A percentile compares a stretch with the other conserved stretches of the same genome.
phyloP scores from a whole-genome alignment of 2,888 invertebrate species.

The Athetis lepigone region DNA sequence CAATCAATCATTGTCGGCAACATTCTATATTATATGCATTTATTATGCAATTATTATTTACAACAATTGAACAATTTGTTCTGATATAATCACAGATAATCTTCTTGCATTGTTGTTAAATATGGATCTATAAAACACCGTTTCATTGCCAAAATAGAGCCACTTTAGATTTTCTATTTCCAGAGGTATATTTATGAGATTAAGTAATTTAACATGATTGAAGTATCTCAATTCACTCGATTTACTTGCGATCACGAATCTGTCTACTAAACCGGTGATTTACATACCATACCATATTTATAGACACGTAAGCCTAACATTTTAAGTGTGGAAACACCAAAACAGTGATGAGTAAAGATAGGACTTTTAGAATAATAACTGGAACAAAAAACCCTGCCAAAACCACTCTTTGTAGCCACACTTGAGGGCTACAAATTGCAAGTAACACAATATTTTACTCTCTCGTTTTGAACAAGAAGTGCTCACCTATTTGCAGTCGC shows the following conservation, averaged over 20 bases:
- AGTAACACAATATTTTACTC: slow-evolving; percentile 3
- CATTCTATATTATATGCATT: slow-evolving; percentile 6
- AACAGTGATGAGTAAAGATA: background rate
- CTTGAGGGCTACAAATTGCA: background rate
- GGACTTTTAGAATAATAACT: too few relatives aligned
- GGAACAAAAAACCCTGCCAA: background rate
- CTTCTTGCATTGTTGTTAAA: slow-evolving; percentile 8
- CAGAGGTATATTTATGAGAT: slow-evolving; percentile 20
- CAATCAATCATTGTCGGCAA: slow-evolving; percentile 19
- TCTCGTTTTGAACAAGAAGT: background rate
- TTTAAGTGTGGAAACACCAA: slow-evolving; percentile 1
- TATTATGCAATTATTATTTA: slow-evolving; percentile 21
- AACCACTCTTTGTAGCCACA: background rate
- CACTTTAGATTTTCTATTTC: slow-evolving; percentile 33
- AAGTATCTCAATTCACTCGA: slow-evolving; percentile 33
- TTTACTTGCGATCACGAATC: slow-evolving; percentile 43
- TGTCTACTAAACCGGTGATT: slow-evolving; percentile 14
- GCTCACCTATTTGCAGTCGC: slow-evolving; percentile 16
- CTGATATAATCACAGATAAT: slow-evolving; percentile 13
- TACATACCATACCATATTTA: slow-evolving; percentile 24
- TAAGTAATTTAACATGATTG: slow-evolving; percentile 24
- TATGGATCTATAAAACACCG: background rate
- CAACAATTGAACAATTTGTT: slow-evolving; percentile 21
- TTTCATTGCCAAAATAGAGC: slow-evolving; percentile 26
- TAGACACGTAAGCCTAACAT: too few relatives aligned